These are phyloP conservation scores for Melipona quadrifasciata DNA, from an alignment of 1,140 invertebrate genomes.

Conservation along the genomic window DNA sequence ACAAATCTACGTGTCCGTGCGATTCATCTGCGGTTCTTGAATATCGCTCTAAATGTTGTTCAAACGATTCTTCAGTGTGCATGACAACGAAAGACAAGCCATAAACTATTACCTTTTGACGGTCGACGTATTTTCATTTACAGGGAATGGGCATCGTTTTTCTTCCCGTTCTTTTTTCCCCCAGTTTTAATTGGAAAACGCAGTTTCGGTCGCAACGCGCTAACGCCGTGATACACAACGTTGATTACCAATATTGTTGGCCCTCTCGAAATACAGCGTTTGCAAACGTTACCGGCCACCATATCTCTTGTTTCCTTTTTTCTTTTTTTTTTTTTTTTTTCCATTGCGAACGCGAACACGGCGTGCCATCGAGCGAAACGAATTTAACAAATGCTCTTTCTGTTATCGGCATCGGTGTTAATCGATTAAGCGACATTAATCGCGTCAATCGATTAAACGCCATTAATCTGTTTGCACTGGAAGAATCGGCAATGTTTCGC, in stretches of 20 bases:
- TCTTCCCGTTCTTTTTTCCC: not conserved
- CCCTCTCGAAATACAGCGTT: not conserved
- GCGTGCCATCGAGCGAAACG: not conserved
- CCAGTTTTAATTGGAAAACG: constrained; percentile 22
- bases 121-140: constrained; percentile 11
- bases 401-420: not conserved
- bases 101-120: not conserved
- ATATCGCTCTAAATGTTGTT: not conserved
- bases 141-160: not conserved
- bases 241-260: constrained; percentile 28
- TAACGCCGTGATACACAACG: constrained; percentile 23
- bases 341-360: not conserved
- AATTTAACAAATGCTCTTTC: not conserved
- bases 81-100: not conserved
- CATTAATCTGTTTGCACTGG: not conserved
- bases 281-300: not conserved
- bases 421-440: not conserved
- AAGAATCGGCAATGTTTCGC: no score
- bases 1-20: not conserved
- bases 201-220: not conserved
- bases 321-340: not conserved
- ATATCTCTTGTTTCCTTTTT: not conserved
- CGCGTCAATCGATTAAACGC: not conserved
- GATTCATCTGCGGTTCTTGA: not conserved
- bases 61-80: not conserved